Percentiles rank a stretch among this genome's conserved stretches.
Conservation (phyloP, 2,113 vertebrate species). For the Serilophus lunatus region DNA sequence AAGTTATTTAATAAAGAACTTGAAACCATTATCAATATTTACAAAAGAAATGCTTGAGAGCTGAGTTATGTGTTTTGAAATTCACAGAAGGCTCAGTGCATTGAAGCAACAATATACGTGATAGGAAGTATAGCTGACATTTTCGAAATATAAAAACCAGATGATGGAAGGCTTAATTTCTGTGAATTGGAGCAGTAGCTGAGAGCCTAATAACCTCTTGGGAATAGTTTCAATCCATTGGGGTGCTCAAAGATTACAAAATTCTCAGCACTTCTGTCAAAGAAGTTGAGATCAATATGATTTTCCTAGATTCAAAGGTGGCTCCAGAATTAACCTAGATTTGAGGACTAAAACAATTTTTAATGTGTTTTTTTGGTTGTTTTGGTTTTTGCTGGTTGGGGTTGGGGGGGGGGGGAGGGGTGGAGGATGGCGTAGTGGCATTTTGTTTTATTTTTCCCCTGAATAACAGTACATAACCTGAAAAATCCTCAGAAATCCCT, state of each 20-base stretch:
- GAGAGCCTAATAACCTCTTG: slow-evolving; percentile 31
- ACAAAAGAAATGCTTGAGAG: slow-evolving; percentile 73
- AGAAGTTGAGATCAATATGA: background rate
- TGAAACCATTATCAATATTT: slow-evolving; percentile 78
- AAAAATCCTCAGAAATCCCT: background rate
- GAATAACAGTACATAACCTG: background rate
- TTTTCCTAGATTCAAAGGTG: background rate
- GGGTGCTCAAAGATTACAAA: slow-evolving; percentile 10
- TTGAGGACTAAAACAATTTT: background rate
- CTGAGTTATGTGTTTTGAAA: slow-evolving; percentile 72
- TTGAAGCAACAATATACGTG: slow-evolving; percentile 61
- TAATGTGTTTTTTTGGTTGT: background rate
- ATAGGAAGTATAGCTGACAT: slow-evolving; percentile 71
- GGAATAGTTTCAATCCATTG: slow-evolving; percentile 27
- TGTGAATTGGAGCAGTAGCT: slow-evolving; percentile 64
- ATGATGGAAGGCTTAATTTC: slow-evolving; percentile 73
- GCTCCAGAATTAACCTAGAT: background rate
- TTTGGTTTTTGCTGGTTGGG: too few relatives aligned
- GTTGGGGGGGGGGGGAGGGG: too few relatives aligned
- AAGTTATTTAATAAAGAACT: slow-evolving; percentile 78
- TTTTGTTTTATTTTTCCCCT: background rate
- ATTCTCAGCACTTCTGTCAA: slow-evolving; percentile 33
- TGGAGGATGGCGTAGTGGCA: background rate
- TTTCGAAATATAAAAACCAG: slow-evolving; percentile 76
- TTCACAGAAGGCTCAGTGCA: slow-evolving; percentile 65